Conservation (phyloP, 2,888 invertebrate species). For the Dinocampus coccinellae region DNA sequence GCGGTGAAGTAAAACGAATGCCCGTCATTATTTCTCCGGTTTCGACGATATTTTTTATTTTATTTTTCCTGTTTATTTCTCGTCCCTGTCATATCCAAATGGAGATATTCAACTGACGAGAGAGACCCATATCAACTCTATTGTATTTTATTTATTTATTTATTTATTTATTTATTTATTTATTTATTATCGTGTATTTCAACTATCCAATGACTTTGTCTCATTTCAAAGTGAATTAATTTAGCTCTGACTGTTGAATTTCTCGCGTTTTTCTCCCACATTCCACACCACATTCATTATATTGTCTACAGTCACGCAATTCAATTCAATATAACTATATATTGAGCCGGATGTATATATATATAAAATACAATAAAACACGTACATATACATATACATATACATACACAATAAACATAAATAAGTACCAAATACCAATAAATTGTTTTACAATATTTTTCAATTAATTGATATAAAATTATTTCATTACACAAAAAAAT, state of each 20-base stretch:
- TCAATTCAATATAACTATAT: background rate
- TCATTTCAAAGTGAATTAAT: constrained; percentile 31
- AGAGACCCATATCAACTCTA: background rate
- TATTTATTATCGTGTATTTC: constrained; percentile 1
- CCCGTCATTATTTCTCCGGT: constrained; percentile 16
- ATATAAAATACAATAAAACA: background rate
- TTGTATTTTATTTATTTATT: background rate
- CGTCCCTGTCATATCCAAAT: background rate
- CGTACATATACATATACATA: too few species aligned
- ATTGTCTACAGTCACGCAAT: constrained; percentile 24
- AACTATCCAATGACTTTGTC: constrained; percentile 12
- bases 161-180: background rate
- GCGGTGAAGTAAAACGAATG: constrained; percentile 11
- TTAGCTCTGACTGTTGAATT: constrained; percentile 28
- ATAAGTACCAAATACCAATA: too few species aligned
- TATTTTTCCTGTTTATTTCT: background rate
- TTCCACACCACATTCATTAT: constrained; percentile 8
- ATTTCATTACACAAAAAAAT: background rate
- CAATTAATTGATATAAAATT: background rate
- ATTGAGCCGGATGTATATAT: constrained; percentile 8
- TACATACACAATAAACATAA: background rate
- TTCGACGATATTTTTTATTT: background rate
- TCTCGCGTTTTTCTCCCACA: constrained; percentile 13
- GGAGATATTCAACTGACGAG: background rate
- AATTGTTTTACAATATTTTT: background rate